Evolutionary conservation across 2,113 vertebrate species (phyloP).

Genomic region (Potamarius usumacintae): DNA sequence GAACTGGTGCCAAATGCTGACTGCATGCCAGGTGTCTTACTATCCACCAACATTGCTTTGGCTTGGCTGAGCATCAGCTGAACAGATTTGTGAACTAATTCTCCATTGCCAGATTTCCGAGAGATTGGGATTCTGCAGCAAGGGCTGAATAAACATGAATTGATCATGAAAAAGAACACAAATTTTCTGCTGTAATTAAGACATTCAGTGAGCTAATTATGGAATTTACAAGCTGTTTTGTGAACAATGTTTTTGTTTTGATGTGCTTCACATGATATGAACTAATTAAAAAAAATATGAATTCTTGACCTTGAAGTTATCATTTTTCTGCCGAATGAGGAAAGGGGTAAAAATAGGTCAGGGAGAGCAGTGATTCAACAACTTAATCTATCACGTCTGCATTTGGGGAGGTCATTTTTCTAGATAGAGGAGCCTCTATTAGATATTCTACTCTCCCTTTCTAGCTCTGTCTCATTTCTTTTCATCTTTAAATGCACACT

Average conservation of each 20-base stretch:
- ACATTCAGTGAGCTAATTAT: not conserved
- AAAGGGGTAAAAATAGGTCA: constrained; percentile 71
- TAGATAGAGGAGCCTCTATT: constrained; percentile 46
- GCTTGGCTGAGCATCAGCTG: constrained; percentile 62
- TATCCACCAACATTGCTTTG: constrained; percentile 58
- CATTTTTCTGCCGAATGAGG: constrained; percentile 64
- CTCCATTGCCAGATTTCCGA: constrained; percentile 44
- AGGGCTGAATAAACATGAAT: constrained; percentile 12
- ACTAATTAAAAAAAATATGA: constrained; percentile 58
- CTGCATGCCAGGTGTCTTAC: constrained; percentile 64
- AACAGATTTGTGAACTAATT: constrained; percentile 44
- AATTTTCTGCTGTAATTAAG: not conserved
- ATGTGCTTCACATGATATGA: not conserved
- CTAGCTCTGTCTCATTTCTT: constrained; percentile 15
- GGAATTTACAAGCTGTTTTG: not conserved
- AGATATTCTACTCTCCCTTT: not conserved
- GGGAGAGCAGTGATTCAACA: constrained; percentile 59
- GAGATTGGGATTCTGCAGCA: constrained; percentile 8
- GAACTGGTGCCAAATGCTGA: constrained; percentile 58
- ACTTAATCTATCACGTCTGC: constrained; percentile 62
- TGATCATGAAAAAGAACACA: not conserved
- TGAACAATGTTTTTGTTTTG: not conserved
- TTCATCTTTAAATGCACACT: constrained; percentile 19
- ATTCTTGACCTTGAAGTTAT: constrained; percentile 62
- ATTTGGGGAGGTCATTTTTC: constrained; percentile 59